These are phyloP conservation scores for Chionoecetes opilio DNA, from an alignment of 1,140 invertebrate genomes.

Conservation along the genomic window DNA sequence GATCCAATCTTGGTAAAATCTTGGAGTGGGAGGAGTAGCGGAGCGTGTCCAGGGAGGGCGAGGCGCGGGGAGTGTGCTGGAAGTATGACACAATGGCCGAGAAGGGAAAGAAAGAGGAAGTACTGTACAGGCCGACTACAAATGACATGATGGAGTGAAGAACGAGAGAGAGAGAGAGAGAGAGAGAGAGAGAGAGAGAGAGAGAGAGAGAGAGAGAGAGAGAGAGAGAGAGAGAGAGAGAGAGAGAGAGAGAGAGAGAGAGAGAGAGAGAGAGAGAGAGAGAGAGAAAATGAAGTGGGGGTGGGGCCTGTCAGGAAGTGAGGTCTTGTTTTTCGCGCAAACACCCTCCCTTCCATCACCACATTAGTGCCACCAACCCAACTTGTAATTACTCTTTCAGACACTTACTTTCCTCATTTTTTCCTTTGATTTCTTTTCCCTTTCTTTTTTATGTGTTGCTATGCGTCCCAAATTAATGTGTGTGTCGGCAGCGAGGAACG, in stretches of 20 bases:
- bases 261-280: no score
- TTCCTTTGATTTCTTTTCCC: not conserved
- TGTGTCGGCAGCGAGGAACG: not conserved
- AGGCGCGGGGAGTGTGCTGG: not conserved
- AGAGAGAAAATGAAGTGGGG: no score
- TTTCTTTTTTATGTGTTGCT: not conserved
- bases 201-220: constrained; percentile 39
- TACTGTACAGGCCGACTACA: not conserved
- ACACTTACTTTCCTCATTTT: not conserved
- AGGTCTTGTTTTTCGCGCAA: not conserved
- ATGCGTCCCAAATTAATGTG: no score
- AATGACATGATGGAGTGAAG: not conserved
- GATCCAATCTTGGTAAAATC: constrained; percentile 65
- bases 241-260: constrained; percentile 24
- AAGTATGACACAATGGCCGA: not conserved
- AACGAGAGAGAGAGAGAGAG: not conserved
- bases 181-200: not conserved
- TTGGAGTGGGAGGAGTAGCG: constrained; percentile 31
- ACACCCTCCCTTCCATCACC: not conserved
- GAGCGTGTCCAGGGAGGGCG: not conserved
- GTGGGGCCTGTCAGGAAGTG: not conserved
- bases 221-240: constrained; percentile 40
- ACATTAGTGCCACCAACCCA: not conserved
- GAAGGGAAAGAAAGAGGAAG: not conserved
- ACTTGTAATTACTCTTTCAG: not conserved